These are phyloP conservation scores for Eulacestoma nigropectus DNA, from an alignment of 2,113 vertebrate species.

Conservation along the genomic window DNA sequence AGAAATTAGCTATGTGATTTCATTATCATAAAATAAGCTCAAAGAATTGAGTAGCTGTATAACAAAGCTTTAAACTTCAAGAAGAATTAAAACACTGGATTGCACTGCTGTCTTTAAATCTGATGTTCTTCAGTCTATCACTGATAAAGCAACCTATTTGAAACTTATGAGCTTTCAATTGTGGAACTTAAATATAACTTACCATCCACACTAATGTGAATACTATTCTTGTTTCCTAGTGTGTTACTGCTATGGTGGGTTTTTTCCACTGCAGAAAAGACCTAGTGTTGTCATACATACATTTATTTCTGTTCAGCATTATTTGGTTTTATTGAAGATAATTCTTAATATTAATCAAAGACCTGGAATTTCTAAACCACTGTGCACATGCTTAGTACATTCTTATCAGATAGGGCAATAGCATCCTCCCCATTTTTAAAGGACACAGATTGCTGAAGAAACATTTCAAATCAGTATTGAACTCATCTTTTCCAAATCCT, in stretches of 20 bases:
- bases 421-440: neutral
- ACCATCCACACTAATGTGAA: neutral
- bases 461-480: neutral
- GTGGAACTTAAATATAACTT: neutral
- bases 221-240: neutral
- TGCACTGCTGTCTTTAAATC: neutral
- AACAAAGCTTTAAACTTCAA: neutral
- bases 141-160: neutral
- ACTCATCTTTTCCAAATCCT: neutral
- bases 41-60: neutral
- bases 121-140: neutral
- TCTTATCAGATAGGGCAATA: neutral
- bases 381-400: neutral
- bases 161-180: neutral
- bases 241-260: neutral
- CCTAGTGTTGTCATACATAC: neutral
- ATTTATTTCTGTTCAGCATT: neutral
- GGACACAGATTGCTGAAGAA: neutral
- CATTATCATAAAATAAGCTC: conserved; percentile 20
- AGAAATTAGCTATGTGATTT: neutral
- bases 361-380: neutral
- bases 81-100: neutral
- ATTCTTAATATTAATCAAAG: neutral
- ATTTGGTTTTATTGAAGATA: neutral
- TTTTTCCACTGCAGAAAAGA: neutral